Conservation (phyloP, 2,113 vertebrate genomes). For the Rissa tridactyla region DNA sequence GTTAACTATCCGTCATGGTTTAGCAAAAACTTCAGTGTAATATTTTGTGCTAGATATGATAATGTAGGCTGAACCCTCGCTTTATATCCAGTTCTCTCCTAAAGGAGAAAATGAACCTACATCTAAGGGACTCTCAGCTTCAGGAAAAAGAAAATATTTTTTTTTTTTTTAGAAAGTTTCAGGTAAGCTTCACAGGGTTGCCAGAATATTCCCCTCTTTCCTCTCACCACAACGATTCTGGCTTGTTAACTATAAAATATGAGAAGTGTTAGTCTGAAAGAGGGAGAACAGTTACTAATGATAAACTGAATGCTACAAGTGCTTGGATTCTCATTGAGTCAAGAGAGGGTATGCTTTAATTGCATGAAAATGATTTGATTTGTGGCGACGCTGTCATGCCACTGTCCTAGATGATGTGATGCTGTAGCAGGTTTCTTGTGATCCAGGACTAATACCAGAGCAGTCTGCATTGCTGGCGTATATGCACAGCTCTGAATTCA, state of each 20-base stretch:
- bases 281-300: neutral
- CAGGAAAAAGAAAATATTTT: neutral
- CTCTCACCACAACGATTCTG: neutral
- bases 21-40: neutral
- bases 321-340: neutral
- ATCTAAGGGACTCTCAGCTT: neutral
- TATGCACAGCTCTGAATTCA: neutral
- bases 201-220: neutral
- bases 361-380: neutral
- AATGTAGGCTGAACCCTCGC: neutral
- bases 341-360: neutral
- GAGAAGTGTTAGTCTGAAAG: neutral
- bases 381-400: neutral
- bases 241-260: neutral
- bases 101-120: neutral
- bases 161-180: neutral
- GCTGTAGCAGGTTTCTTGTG: neutral
- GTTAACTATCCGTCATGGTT: neutral
- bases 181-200: neutral
- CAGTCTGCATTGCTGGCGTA: neutral
- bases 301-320: neutral
- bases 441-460: neutral
- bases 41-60: neutral
- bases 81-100: neutral
- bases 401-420: no score